These are phyloP conservation scores for Pantala flavescens DNA, from an alignment of 1,140 invertebrate genomes.

Conservation along the genomic window DNA sequence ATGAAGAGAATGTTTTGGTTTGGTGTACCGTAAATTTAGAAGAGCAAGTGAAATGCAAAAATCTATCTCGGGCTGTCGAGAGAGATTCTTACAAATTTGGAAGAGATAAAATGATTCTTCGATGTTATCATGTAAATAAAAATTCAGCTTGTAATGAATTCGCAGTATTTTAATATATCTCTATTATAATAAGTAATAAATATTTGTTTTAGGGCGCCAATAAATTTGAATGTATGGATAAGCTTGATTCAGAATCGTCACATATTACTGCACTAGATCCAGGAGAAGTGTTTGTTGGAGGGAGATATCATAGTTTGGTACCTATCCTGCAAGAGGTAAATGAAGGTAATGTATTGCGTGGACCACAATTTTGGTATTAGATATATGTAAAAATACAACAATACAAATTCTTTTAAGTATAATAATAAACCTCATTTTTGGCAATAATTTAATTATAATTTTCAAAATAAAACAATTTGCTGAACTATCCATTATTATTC, in stretches of 20 bases:
- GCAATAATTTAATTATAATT: too few relatives aligned
- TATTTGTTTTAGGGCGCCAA: slow-evolving; percentile 47
- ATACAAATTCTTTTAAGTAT: too few relatives aligned
- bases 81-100: slow-evolving; percentile 51
- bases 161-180: slow-evolving; percentile 14
- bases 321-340: slow-evolving; percentile 75
- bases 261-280: slow-evolving; percentile 82
- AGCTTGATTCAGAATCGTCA: slow-evolving; percentile 63
- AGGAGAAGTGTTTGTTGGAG: slow-evolving; percentile 85
- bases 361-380: neutral
- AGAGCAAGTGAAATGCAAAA: slow-evolving; percentile 67
- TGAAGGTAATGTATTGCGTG: slow-evolving; percentile 31
- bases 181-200: slow-evolving; percentile 13
- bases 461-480: too few relatives aligned
- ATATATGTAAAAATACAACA: neutral
- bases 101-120: slow-evolving; percentile 47
- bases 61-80: slow-evolving; percentile 52
- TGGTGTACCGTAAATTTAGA: slow-evolving; percentile 68
- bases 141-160: neutral
- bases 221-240: slow-evolving; percentile 71
- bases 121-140: slow-evolving; percentile 33
- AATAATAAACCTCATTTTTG: neutral
- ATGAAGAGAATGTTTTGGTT: slow-evolving; percentile 18
- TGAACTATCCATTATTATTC: too few relatives aligned
- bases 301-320: slow-evolving; percentile 82